Percentiles rank a stretch among this genome's conserved stretches.
Conservation (phyloP, 2,113 vertebrate species). For the Rissa tridactyla region DNA sequence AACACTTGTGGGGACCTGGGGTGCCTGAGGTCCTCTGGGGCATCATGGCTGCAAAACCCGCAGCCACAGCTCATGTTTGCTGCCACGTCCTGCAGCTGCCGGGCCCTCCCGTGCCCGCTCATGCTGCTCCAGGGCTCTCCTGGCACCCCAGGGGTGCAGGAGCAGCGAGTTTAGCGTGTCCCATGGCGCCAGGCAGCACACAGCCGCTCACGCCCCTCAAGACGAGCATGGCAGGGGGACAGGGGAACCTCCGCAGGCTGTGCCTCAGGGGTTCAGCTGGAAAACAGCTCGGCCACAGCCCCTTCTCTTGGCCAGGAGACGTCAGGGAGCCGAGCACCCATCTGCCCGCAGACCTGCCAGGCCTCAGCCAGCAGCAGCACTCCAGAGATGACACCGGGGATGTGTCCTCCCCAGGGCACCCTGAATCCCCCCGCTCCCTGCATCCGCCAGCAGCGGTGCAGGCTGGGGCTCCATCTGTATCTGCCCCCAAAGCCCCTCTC, state of each 20-base stretch:
- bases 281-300: background rate
- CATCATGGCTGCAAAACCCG: rapidly evolving
- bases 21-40: background rate
- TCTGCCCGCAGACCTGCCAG: background rate
- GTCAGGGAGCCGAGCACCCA: background rate
- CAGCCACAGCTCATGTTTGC: background rate
- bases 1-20: background rate
- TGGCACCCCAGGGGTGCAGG: background rate
- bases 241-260: background rate
- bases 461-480: background rate
- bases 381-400: background rate
- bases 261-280: background rate
- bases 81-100: background rate
- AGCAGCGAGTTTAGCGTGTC: background rate
- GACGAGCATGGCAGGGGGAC: background rate
- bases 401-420: background rate
- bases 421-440: background rate
- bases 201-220: background rate
- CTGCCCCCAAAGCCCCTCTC: background rate
- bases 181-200: background rate
- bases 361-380: background rate
- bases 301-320: background rate
- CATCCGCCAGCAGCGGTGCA: rapidly evolving
- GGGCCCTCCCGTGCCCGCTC: rapidly evolving
- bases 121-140: rapidly evolving